Evolutionary conservation across 2,113 vertebrate species (phyloP).

Genomic region (Alexandromys fortis): DNA sequence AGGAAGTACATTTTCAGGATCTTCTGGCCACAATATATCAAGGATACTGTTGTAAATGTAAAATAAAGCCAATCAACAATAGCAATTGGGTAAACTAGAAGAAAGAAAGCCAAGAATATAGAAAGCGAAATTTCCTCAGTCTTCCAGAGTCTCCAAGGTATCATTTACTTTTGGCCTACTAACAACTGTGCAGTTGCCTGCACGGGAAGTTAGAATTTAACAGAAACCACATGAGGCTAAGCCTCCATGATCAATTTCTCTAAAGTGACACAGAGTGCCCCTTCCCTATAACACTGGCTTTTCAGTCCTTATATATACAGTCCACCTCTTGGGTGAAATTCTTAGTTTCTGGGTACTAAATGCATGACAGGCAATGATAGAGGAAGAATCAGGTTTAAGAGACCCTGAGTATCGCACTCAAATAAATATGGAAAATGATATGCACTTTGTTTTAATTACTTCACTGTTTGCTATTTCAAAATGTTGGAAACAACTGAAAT

Average conservation of each 20-base stretch:
- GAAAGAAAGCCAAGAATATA: neutral
- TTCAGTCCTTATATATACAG: neutral
- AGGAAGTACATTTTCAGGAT: neutral
- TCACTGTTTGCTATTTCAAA: neutral
- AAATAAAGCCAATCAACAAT: constrained; percentile 2
- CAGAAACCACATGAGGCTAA: neutral
- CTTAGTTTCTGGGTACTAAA: neutral
- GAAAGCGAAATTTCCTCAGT: neutral
- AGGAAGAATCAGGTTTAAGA: neutral
- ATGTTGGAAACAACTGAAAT: neutral
- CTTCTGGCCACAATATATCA: neutral
- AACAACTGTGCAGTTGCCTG: neutral
- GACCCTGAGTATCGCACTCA: neutral
- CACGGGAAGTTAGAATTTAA: neutral
- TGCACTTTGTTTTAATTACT: neutral
- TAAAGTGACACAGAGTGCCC: neutral
- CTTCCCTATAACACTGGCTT: neutral
- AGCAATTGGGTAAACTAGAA: neutral
- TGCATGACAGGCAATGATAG: neutral
- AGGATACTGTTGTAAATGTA: neutral
- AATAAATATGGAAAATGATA: constrained; percentile 6
- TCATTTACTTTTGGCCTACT: neutral
- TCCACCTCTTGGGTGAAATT: neutral
- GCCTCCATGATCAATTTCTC: neutral
- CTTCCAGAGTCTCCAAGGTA: neutral